Evolutionary conservation across 2,797 vertebrate genomes (phyloP).

Genomic region (Antennarius maculatus): DNA sequence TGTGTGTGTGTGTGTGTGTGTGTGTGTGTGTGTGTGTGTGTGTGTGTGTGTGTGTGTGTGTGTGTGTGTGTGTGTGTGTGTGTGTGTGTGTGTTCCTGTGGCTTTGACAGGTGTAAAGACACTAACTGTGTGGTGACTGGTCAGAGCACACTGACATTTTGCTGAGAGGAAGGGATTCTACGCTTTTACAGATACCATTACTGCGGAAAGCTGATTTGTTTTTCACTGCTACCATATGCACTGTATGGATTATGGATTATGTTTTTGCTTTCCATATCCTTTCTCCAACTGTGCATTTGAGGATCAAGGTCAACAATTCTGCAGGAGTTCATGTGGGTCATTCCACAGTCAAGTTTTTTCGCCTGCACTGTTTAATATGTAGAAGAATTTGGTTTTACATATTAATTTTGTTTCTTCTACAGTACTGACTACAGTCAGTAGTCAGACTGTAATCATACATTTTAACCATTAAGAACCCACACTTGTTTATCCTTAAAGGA

Average conservation of each 20-base stretch:
- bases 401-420: neutral
- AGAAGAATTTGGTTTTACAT: neutral
- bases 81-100: neutral
- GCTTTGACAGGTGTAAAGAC: slow-evolving; percentile 22
- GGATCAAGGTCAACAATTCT: slow-evolving; percentile 41
- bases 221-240: slow-evolving; percentile 35
- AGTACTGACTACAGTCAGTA: no score
- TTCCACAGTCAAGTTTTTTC: neutral
- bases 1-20: no score
- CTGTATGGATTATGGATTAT: slow-evolving; percentile 68
- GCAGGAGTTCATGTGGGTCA: slow-evolving; percentile 25
- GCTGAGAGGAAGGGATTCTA: slow-evolving; percentile 5
- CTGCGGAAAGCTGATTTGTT: slow-evolving; percentile 40
- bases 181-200: slow-evolving; percentile 29
- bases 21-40: neutral
- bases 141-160: slow-evolving; percentile 17
- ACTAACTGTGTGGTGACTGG: slow-evolving; percentile 3
- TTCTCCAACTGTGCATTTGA: slow-evolving; percentile 20
- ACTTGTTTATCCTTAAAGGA: no score
- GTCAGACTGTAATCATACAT: no score
- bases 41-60: neutral
- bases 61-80: slow-evolving; percentile 20
- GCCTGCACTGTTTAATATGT: neutral
- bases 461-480: no score
- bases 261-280: slow-evolving; percentile 28